phyloP scores from a whole-genome alignment of 2,113 vertebrate genomes.

The Empidonax traillii region DNA sequence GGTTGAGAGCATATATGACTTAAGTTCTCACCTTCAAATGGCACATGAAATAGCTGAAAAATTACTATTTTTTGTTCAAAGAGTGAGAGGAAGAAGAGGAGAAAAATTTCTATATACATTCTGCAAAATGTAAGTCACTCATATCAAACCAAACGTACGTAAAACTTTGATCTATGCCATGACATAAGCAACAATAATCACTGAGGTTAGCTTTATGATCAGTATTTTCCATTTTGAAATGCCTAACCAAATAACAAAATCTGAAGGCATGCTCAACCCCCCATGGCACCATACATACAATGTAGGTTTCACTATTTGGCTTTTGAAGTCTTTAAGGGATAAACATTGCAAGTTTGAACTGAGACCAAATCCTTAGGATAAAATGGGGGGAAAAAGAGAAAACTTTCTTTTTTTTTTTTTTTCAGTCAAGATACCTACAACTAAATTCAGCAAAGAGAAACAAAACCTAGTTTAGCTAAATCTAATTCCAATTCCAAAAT shows the following conservation, averaged over 20 bases:
- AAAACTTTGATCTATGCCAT: not conserved
- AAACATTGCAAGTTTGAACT: not conserved
- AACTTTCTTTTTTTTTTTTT: not conserved
- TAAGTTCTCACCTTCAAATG: not conserved
- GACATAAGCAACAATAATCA: not conserved
- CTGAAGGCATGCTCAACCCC: not conserved
- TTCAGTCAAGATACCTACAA: not conserved
- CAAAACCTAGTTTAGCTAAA: not conserved
- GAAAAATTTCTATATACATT: not conserved
- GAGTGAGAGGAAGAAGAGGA: not conserved
- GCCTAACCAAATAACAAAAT: not conserved
- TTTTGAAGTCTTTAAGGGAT: not conserved
- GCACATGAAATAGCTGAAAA: not conserved
- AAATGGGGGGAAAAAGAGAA: not conserved
- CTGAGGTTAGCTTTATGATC: not conserved
- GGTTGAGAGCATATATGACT: not conserved
- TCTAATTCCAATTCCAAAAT: not conserved
- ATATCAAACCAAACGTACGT: not conserved
- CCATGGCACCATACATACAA: not conserved
- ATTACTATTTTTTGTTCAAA: not conserved
- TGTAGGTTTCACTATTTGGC: not conserved
- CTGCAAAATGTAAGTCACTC: not conserved
- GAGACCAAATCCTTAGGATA: not conserved
- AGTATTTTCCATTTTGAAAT: not conserved
- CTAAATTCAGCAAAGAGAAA: not conserved